These are phyloP conservation scores for Paramormyrops hopkinsi DNA, from an alignment of 2,797 vertebrate species.

Conservation along the genomic window DNA sequence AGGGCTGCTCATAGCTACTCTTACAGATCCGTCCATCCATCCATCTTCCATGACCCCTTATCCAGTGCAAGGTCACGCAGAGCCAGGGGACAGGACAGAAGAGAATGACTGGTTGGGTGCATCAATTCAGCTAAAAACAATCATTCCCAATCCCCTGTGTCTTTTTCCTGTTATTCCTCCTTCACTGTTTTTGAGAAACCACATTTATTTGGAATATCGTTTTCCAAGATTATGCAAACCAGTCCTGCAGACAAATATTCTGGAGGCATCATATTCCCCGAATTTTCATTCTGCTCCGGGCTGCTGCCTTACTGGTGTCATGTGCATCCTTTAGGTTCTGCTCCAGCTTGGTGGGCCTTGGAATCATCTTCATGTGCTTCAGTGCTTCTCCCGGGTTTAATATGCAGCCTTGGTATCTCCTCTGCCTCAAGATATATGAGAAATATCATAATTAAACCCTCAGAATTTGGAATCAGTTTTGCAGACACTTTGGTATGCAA, in stretches of 20 bases:
- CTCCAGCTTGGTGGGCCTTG: neutral
- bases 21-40: neutral
- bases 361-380: neutral
- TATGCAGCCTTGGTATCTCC: neutral
- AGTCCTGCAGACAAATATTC: neutral
- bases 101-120: neutral
- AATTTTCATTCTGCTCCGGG: neutral
- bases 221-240: neutral
- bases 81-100: neutral
- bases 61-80: neutral
- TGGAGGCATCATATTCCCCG: neutral
- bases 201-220: neutral
- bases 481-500: neutral
- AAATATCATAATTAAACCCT: constrained; percentile 9
- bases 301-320: neutral
- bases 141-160: neutral
- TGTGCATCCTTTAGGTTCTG: neutral
- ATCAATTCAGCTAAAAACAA: neutral
- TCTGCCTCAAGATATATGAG: neutral
- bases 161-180: neutral
- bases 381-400: neutral
- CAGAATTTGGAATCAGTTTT: constrained; percentile 4
- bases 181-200: neutral
- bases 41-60: neutral
- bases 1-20: neutral